Base-by-base conservation (phyloP, 2,113 vertebrate genomes). In the Sinocyclocheilus anophthalmus region DNA sequence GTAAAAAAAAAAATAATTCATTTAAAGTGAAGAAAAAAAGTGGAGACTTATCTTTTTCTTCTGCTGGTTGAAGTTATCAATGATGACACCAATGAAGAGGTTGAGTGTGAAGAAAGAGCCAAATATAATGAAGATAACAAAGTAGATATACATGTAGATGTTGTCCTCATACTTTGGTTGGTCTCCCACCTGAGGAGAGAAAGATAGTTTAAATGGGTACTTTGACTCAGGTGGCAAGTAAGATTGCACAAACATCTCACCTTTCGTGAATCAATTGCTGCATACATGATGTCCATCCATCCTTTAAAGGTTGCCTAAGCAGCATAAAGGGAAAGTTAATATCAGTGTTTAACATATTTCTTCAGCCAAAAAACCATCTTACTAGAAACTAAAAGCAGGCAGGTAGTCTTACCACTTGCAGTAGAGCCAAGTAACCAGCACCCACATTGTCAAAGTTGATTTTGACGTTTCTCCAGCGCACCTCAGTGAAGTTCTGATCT, bases 241-340 rank as follows among this genome's bases (percentile, higher is more conserved):
- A 50, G 20, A 73, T 42, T 87, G 0, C 78, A 57, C 37, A 5
- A 10, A 59, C 37, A 65, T 11, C 61, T 59, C 13, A 99, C 98
- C 96, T 93, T 95, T 93, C 98, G 96, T 76, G 98, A 99, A 88
- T 99, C 98, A 45, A 99, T 97, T 24, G 98, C 98, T 10, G 98
- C 98, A 0, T 99, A 99, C 98, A 99, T 99, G 91, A 99, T 99
- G 92, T 99, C 98, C 98, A 99, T 99, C 98, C 98, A 99, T 87
- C 98, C 98, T 94, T 99, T 99, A 93, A 99, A 99, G 0, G 98
- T 99, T 16, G 98, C 98, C 98, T 99, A 91, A 88, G 78, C 89
- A 65, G 90, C 75, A 76, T 39, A 92, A 14, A 91, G 42, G 4
- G 8, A 79, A 0, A 4, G 80, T 79, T 90, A 75, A 78, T 86